Percentiles rank a stretch among this genome's conserved stretches.
phyloP scores from a whole-genome alignment of 2,797 vertebrate genomes.

The Scleropages formosus region DNA sequence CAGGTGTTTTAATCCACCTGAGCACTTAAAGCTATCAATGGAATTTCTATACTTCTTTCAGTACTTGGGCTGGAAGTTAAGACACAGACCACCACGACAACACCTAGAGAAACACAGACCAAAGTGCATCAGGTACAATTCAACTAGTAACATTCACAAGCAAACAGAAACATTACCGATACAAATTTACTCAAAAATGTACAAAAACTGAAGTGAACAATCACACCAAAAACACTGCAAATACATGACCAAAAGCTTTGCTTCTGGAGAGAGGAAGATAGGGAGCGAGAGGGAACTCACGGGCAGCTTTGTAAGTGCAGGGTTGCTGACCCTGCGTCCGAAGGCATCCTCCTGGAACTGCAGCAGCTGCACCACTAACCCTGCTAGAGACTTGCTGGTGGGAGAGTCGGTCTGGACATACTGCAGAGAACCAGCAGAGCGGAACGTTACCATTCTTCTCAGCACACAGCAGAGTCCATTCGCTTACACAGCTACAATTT shows the following conservation, averaged over 20 bases:
- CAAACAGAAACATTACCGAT: background rate
- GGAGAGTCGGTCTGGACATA: constrained; percentile 89
- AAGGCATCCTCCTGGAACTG: constrained; percentile 97
- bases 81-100: too few species aligned
- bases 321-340: constrained; percentile 81
- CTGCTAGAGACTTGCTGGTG: constrained; percentile 84
- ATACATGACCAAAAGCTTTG: too few species aligned
- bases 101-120: too few species aligned
- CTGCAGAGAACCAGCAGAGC: constrained; percentile 55
- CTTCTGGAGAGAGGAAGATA: too few species aligned
- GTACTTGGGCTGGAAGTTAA: too few species aligned
- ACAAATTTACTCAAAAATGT: too few species aligned
- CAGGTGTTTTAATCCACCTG: too few species aligned
- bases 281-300: constrained; percentile 67
- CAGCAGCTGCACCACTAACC: constrained; percentile 86
- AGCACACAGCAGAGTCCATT: background rate
- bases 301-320: constrained; percentile 89
- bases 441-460: background rate
- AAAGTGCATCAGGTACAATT: background rate
- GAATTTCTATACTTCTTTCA: too few species aligned
- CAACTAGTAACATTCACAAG: background rate
- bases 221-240: too few species aligned
- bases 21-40: too few species aligned
- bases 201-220: too few species aligned
- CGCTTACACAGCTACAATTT: background rate